Evolutionary conservation across 2,113 vertebrate genomes (phyloP).

Genomic region (Thunnus maccoyii): DNA sequence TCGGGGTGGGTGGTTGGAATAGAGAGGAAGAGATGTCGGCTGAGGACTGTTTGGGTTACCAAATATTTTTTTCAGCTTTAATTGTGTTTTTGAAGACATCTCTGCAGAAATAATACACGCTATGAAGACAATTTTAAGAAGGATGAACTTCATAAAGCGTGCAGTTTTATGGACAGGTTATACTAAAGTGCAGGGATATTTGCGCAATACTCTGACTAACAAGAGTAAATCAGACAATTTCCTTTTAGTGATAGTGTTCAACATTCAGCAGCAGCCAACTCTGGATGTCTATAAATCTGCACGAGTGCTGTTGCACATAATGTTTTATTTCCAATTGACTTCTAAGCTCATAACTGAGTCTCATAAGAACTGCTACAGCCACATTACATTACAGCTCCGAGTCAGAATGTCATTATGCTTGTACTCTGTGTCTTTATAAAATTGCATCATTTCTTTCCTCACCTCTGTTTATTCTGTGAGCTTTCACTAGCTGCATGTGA

Average conservation of each 20-base stretch:
- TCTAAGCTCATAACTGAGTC: constrained; percentile 43
- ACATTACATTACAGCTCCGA: constrained; percentile 37
- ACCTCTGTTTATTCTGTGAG: neutral
- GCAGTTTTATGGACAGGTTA: constrained; percentile 15
- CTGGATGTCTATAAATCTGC: constrained; percentile 35
- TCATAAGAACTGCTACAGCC: constrained; percentile 23
- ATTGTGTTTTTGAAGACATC: constrained; percentile 21
- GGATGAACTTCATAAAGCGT: neutral
- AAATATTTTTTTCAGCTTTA: constrained; percentile 21
- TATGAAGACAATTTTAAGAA: neutral
- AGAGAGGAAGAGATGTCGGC: no score
- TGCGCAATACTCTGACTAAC: neutral
- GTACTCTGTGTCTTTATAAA: constrained; percentile 19
- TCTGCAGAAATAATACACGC: neutral
- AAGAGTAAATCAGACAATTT: constrained; percentile 4
- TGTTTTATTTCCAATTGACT: constrained; percentile 51
- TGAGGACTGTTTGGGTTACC: constrained; percentile 4
- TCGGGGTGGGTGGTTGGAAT: neutral
- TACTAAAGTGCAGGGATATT: constrained; percentile 1
- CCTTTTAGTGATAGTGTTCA: constrained; percentile 17
- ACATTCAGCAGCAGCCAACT: constrained; percentile 31
- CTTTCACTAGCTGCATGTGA: neutral
- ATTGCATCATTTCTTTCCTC: neutral
- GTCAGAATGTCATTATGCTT: constrained; percentile 4
- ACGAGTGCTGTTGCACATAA: constrained; percentile 23